Conservation (phyloP, 2,888 invertebrate species). For the Diabrotica balteata region DNA sequence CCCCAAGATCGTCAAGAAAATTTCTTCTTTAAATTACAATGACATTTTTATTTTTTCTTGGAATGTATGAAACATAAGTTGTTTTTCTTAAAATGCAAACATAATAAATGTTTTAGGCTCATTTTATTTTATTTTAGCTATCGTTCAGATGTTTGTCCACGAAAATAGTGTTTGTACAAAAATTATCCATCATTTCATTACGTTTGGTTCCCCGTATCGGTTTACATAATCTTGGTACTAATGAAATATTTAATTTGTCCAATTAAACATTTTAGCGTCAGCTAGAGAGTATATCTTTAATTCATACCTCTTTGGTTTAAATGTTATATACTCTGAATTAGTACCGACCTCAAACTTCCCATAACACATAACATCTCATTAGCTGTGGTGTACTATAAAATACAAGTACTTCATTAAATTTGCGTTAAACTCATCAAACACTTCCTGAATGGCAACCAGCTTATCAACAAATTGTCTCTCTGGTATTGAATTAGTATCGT, state of each 20-base stretch:
- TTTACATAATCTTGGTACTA: background rate
- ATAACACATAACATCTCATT: too few relatives aligned
- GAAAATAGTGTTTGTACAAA: conserved; percentile 18
- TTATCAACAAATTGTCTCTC: too few relatives aligned
- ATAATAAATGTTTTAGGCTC: background rate
- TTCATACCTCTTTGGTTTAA: too few relatives aligned
- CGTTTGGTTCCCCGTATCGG: conserved; percentile 21
- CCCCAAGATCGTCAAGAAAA: too few relatives aligned
- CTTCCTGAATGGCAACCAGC: too few relatives aligned
- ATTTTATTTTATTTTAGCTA: conserved; percentile 17
- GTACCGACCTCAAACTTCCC: too few relatives aligned
- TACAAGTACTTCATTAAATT: too few relatives aligned
- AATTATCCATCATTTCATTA: conserved; percentile 26
- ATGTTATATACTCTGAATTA: too few relatives aligned
- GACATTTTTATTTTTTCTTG: conserved; percentile 10
- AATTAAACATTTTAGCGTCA: conserved; percentile 23
- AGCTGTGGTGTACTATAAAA: too few relatives aligned
- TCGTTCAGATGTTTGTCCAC: conserved; percentile 14
- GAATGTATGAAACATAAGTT: conserved; percentile 21
- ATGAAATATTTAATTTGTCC: background rate
- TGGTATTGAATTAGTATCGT: too few relatives aligned
- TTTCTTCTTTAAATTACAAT: background rate
- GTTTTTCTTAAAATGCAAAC: conserved; percentile 22
- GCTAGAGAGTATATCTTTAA: conserved; percentile 21
- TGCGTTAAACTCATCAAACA: too few relatives aligned